Evolutionary conservation across 2,113 vertebrate genomes (phyloP).

Genomic region (Collichthys lucidus): DNA sequence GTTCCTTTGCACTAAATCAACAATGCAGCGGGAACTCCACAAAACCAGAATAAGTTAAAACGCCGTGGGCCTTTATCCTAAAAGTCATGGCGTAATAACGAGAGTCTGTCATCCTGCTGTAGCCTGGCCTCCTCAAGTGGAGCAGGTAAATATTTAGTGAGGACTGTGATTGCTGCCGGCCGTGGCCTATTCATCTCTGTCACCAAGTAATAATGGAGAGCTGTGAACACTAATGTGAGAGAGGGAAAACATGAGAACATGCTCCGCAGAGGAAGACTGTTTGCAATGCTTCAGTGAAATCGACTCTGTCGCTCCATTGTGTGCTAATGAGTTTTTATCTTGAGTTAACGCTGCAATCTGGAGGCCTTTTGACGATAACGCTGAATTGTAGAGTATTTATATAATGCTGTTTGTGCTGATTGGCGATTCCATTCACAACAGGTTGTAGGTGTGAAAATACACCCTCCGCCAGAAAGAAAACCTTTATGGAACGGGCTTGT

Average conservation of each 20-base stretch:
- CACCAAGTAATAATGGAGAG: constrained; percentile 68
- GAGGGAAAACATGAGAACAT: constrained; percentile 50
- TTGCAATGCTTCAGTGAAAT: constrained; percentile 38
- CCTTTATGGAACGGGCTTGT: constrained; percentile 44
- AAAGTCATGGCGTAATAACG: constrained; percentile 59
- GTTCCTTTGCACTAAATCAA: neutral
- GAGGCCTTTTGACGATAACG: constrained; percentile 1
- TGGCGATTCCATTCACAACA: constrained; percentile 23
- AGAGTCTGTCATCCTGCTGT: constrained; percentile 55
- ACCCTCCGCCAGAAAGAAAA: constrained; percentile 60
- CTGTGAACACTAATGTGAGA: constrained; percentile 52
- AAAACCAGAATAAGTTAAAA: constrained; percentile 40
- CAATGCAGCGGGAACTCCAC: constrained; percentile 11
- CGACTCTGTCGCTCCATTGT: constrained; percentile 39
- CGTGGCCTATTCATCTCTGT: constrained; percentile 72
- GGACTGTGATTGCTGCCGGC: constrained; percentile 66
- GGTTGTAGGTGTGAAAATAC: constrained; percentile 49
- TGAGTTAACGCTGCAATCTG: constrained; percentile 2
- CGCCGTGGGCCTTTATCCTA: constrained; percentile 14
- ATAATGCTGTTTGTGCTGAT: constrained; percentile 39
- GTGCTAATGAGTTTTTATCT: constrained; percentile 48
- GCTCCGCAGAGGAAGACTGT: constrained; percentile 38
- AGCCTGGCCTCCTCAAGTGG: constrained; percentile 55
- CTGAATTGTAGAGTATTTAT: constrained; percentile 23
- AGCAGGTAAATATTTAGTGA: constrained; percentile 80